A percentile compares a stretch with the other conserved stretches of the same genome.
phyloP scores from a whole-genome alignment of 2,888 invertebrate species.

The Epinotia ramella region DNA sequence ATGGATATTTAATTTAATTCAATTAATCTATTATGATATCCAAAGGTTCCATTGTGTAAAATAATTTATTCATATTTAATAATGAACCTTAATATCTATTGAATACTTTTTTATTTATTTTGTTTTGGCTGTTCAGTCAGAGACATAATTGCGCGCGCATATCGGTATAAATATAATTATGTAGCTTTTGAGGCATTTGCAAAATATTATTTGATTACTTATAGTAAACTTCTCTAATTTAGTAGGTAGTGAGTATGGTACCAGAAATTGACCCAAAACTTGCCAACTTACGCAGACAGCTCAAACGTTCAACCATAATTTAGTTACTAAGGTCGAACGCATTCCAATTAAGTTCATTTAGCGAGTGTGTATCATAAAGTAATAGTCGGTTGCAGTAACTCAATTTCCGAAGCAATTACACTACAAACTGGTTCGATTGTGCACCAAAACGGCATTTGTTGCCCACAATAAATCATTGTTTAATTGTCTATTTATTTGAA shows the following conservation, averaged over 20 bases:
- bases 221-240: background rate
- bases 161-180: too few species aligned
- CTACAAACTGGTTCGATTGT: slow-evolving; percentile 15
- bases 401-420: slow-evolving; percentile 31
- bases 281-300: background rate
- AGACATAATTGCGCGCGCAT: too few species aligned
- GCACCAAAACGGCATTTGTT: slow-evolving; percentile 14
- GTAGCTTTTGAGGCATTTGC: too few species aligned
- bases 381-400: slow-evolving; percentile 20
- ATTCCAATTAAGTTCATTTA: slow-evolving; percentile 13
- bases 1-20: too few species aligned
- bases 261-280: too few species aligned
- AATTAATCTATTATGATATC: too few species aligned
- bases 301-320: background rate
- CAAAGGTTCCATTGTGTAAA: too few species aligned
- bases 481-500: slow-evolving; percentile 5
- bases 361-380: slow-evolving; percentile 8
- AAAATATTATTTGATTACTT: too few species aligned
- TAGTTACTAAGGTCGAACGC: slow-evolving; percentile 13
- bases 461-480: slow-evolving; percentile 26
- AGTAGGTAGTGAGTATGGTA: background rate
- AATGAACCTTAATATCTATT: too few species aligned
- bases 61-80: too few species aligned
- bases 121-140: too few species aligned
- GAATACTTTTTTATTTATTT: too few species aligned